A percentile compares a stretch with the other conserved stretches of the same genome.
These are phyloP conservation scores for Cinara cedri DNA, from an alignment of 2,888 invertebrate species.

Conservation along the genomic window DNA sequence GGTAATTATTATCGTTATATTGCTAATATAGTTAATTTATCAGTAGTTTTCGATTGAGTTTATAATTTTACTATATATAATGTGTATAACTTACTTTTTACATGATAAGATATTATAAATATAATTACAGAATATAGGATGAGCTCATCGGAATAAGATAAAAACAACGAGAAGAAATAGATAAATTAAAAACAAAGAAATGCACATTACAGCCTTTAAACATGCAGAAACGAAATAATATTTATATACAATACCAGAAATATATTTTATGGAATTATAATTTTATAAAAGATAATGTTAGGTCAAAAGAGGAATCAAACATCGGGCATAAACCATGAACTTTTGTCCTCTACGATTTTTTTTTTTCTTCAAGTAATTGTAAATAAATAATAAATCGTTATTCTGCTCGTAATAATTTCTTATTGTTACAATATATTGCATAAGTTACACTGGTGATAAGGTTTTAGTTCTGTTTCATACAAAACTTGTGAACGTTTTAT, in stretches of 20 bases:
- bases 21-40: too few species aligned
- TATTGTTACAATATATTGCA: background rate
- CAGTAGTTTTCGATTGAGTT: too few species aligned
- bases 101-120: too few species aligned
- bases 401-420: too few species aligned
- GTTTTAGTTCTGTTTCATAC: background rate
- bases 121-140: background rate
- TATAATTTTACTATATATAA: too few species aligned
- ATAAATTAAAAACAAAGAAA: background rate
- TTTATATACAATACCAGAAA: background rate
- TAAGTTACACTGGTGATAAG: too few species aligned
- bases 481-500: background rate
- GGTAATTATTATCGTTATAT: too few species aligned
- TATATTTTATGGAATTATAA: background rate
- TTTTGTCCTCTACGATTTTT: slow-evolving; percentile 2
- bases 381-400: background rate
- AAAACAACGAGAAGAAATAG: background rate
- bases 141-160: background rate
- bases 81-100: too few species aligned
- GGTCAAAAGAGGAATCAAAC: background rate
- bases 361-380: background rate
- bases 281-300: slow-evolving; percentile 5
- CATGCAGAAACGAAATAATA: background rate
- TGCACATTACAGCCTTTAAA: background rate
- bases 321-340: slow-evolving; percentile 23